Percentiles rank a stretch among this genome's conserved stretches.
These are phyloP conservation scores for Tachycineta bicolor DNA, from an alignment of 2,113 vertebrate species.

Conservation along the genomic window DNA sequence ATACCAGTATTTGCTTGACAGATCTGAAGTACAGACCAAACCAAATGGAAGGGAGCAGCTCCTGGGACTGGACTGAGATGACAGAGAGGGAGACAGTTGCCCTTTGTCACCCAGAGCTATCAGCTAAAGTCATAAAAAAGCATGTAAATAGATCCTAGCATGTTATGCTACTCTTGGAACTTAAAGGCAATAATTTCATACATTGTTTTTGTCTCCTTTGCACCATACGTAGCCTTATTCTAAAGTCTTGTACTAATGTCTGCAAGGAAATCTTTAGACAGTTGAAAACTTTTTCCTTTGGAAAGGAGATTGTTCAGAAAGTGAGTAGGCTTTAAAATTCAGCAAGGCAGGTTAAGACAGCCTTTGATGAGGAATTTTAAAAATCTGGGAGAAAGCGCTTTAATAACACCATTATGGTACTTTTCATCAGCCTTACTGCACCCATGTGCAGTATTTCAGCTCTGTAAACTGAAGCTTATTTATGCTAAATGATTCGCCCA, in stretches of 20 bases:
- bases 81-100: background rate
- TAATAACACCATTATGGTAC: slow-evolving; percentile 24
- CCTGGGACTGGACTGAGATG: background rate
- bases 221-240: background rate
- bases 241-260: background rate
- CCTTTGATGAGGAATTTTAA: background rate
- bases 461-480: slow-evolving; percentile 56
- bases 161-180: background rate
- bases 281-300: background rate
- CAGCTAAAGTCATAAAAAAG: background rate
- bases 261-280: background rate
- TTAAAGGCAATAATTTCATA: background rate
- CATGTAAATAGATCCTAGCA: background rate
- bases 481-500: slow-evolving; percentile 60
- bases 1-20: slow-evolving; percentile 7
- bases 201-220: background rate
- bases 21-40: background rate
- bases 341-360: background rate
- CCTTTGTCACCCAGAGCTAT: background rate
- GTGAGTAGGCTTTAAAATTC: background rate
- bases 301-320: background rate
- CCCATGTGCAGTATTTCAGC: slow-evolving; percentile 51
- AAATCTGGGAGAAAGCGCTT: slow-evolving; percentile 35
- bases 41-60: background rate
- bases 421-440: slow-evolving; percentile 61